phyloP scores from a whole-genome alignment of 2,113 vertebrate genomes.

The Peromyscus polionotus region DNA sequence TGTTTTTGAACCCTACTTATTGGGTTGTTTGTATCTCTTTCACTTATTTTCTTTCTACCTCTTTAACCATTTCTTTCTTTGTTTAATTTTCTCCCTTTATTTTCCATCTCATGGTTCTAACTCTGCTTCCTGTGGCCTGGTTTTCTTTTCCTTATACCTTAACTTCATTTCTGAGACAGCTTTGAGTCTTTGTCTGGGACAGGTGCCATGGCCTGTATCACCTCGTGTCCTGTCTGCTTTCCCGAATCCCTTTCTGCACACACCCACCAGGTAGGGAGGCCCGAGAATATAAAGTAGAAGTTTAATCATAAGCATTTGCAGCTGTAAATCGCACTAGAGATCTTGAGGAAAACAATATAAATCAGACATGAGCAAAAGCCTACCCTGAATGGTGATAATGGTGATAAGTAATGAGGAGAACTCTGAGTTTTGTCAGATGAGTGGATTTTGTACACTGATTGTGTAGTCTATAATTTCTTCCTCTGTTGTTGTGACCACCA shows the following conservation, averaged over 20 bases:
- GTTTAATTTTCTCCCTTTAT: background rate
- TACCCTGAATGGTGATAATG: background rate
- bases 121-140: background rate
- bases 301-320: background rate
- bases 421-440: background rate
- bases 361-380: background rate
- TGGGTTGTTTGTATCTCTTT: background rate
- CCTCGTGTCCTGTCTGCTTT: background rate
- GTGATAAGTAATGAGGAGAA: background rate
- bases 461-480: background rate
- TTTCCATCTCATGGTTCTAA: background rate
- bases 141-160: background rate
- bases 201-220: background rate
- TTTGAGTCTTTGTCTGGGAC: background rate
- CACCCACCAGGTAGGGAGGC: background rate
- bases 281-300: background rate
- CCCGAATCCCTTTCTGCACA: background rate
- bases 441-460: background rate
- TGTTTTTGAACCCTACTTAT: background rate
- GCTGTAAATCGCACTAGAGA: background rate
- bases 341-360: background rate
- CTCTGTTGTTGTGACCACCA: background rate
- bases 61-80: background rate
- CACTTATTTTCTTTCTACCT: background rate
- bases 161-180: background rate